These are phyloP conservation scores for Aphidius ervi DNA, from an alignment of 1,140 invertebrate species.

Conservation along the genomic window DNA sequence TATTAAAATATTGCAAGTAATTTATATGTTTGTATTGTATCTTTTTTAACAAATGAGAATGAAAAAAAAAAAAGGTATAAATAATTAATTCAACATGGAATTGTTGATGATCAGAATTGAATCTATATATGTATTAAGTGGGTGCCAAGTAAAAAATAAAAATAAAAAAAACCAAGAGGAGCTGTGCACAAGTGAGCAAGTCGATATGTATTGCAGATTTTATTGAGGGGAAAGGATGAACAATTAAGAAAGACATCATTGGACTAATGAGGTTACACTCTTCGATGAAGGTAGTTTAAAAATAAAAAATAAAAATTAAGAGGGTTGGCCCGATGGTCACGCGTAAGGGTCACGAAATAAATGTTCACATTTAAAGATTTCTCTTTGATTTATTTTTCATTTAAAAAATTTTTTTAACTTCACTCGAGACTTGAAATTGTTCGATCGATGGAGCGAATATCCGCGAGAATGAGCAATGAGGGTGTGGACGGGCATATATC, in stretches of 20 bases:
- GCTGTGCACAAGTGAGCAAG: neutral
- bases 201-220: no score
- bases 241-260: slow-evolving; percentile 51
- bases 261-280: slow-evolving; percentile 47
- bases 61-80: neutral
- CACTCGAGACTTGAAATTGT: neutral
- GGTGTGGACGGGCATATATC: neutral
- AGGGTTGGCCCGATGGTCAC: slow-evolving; percentile 28
- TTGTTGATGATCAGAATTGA: slow-evolving; percentile 1
- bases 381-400: neutral
- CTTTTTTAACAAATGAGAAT: neutral
- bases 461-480: neutral
- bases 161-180: neutral
- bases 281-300: neutral
- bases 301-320: neutral
- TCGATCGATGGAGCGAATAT: slow-evolving; percentile 10
- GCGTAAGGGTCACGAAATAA: slow-evolving; percentile 21
- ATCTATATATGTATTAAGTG: neutral
- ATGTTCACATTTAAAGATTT: neutral
- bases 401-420: neutral
- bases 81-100: slow-evolving; percentile 12
- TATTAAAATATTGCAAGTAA: neutral
- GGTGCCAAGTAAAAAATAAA: slow-evolving; percentile 1
- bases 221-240: slow-evolving; percentile 17
- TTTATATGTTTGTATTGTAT: neutral